phyloP scores from a whole-genome alignment of 1,140 invertebrate species.

The Drusus annulatus region DNA sequence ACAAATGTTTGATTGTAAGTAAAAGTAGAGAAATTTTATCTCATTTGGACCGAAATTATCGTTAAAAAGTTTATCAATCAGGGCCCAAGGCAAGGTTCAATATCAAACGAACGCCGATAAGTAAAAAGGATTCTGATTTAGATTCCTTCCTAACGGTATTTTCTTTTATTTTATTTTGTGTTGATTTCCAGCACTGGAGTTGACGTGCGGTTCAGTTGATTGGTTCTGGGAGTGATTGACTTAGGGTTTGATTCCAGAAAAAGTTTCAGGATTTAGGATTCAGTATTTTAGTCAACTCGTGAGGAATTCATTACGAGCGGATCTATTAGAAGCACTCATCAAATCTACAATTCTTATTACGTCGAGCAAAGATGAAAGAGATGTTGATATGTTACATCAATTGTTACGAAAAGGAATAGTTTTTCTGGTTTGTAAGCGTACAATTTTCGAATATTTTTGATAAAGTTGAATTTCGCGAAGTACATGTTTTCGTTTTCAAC shows the following conservation, averaged over 20 bases:
- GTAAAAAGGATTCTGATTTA: neutral
- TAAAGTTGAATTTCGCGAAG: too few species aligned
- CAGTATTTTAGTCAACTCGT: neutral
- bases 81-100: neutral
- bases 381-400: too few species aligned
- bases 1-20: too few species aligned
- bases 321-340: conserved; percentile 39
- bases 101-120: neutral
- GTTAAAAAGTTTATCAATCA: neutral
- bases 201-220: conserved; percentile 14
- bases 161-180: conserved; percentile 22
- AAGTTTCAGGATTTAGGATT: neutral
- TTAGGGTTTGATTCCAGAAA: conserved; percentile 18
- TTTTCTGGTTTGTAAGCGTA: too few species aligned
- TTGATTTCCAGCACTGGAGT: neutral
- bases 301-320: conserved; percentile 6
- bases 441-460: too few species aligned
- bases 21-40: too few species aligned
- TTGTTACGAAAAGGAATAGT: too few species aligned
- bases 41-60: too few species aligned
- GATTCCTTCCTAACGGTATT: neutral
- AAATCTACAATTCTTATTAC: conserved; percentile 39
- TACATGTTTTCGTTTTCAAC: too few species aligned
- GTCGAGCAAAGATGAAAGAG: neutral
- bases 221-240: conserved; percentile 27